These are phyloP conservation scores for Labrus mixtus DNA, from an alignment of 2,113 vertebrate species.

Conservation along the genomic window DNA sequence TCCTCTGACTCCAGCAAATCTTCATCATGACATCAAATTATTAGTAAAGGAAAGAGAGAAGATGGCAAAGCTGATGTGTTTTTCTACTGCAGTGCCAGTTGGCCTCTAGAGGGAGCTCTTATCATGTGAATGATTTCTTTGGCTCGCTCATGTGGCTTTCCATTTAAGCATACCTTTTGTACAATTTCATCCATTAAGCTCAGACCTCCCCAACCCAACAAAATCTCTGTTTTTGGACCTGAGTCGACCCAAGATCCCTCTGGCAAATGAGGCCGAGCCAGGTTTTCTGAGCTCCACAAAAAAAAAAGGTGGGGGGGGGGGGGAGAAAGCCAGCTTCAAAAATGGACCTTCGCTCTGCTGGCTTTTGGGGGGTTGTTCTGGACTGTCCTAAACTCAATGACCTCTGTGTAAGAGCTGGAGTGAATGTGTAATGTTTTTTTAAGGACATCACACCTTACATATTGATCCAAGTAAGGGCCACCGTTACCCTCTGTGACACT, in stretches of 20 bases:
- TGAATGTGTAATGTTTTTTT: constrained; percentile 13
- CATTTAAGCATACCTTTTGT: constrained; percentile 11
- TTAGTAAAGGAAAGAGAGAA: background rate
- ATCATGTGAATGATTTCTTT: constrained; percentile 34
- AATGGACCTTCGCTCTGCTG: constrained; percentile 8
- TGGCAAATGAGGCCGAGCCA: constrained; percentile 21
- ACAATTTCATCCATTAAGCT: constrained; percentile 26
- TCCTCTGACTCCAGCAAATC: background rate
- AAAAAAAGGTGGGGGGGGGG: too few relatives aligned
- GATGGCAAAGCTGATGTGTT: background rate
- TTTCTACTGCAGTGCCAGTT: background rate
- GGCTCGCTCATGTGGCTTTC: background rate
- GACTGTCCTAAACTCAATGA: constrained; percentile 10
- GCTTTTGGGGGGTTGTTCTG: constrained; percentile 16
- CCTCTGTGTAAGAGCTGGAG: background rate
- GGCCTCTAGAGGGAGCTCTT: constrained; percentile 75
- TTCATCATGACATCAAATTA: constrained; percentile 2
- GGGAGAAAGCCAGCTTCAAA: background rate
- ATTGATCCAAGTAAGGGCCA: constrained; percentile 2
- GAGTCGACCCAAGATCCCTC: constrained; percentile 20
- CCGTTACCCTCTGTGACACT: constrained; percentile 4
- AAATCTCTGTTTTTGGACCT: constrained; percentile 21
- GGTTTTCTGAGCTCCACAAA: constrained; percentile 21
- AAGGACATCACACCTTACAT: constrained; percentile 1
- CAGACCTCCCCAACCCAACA: constrained; percentile 8